Base-by-base conservation (phyloP, 2,113 vertebrate genomes). In the Arizona elegans region DNA sequence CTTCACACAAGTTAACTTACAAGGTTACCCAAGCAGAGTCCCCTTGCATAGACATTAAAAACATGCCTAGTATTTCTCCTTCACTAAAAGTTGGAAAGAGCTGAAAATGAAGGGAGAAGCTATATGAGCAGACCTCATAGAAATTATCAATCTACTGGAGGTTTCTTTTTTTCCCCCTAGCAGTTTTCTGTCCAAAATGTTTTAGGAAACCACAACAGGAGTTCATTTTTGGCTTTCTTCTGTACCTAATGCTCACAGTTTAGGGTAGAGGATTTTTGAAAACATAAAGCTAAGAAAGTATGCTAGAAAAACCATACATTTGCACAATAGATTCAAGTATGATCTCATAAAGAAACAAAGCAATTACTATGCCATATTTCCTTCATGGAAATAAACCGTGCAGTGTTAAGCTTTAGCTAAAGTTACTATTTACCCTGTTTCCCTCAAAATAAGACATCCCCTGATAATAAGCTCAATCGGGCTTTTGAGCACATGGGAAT, bases 1-100 rank as follows among this genome's bases (percentile, higher is more conserved):
- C 88, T 96, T 88, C 93, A 96, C 97, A 96, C 93, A 95, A 89
- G 86, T 59, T 90, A 93, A 62, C 96, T 97, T 96, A 92, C 15
- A 92, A 94, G 91, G 96, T 96, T 94, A 95, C 95, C 95, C 95
- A 95, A 97, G 91, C 94, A 97, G 92, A 94, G 94, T 96, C 87
- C 95, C 96, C 87, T 24, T 85, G 91, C 1, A 96, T 29, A 70
- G 86, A 95, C 94, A 96, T 94, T 92, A 97, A 97, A 97, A 94
- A 75, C 94, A 91, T 91, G 62, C n/a, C 90, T 93, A 92, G 90
- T 88, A 90, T 91, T 88, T 94, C 91, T 62, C 93, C 29, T 89
- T n/a, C 62, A 50, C 86, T 62, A 26, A 1, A 58, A 81, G 75
- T 81, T 56, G 91, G 65, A 92, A 86, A 55, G 92, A 65, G 70